Evolutionary conservation across 2,797 vertebrate genomes (phyloP).

Genomic region (Microchirus variegatus): DNA sequence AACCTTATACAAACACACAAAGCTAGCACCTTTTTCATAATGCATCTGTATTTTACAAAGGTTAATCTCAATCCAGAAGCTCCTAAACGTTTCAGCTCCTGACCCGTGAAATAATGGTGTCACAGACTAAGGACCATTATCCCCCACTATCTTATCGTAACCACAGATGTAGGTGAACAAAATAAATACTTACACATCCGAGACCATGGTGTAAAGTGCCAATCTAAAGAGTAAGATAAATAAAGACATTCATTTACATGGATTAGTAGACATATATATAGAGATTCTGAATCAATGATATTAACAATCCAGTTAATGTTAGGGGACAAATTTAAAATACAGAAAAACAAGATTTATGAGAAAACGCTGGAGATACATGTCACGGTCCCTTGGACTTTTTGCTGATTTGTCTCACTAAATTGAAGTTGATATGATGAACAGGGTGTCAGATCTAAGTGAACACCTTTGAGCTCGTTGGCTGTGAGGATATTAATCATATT

Average conservation of each 20-base stretch:
- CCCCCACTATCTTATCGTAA: too few relatives aligned
- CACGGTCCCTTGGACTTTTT: too few relatives aligned
- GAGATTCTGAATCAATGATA: not conserved
- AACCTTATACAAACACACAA: not conserved
- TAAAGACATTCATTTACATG: constrained; percentile 17
- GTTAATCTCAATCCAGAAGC: too few relatives aligned
- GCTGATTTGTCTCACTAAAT: too few relatives aligned
- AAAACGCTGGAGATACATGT: too few relatives aligned
- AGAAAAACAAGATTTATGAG: too few relatives aligned
- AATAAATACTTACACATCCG: constrained; percentile 91
- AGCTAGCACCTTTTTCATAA: not conserved
- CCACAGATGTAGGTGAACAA: not conserved
- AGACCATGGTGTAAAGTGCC: constrained; percentile 96
- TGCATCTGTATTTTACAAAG: too few relatives aligned
- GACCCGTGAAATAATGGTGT: too few relatives aligned
- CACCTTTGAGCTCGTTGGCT: constrained; percentile 15
- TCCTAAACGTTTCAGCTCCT: too few relatives aligned
- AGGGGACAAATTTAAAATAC: too few relatives aligned
- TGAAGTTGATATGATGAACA: too few relatives aligned
- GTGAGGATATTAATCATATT: constrained; percentile 13
- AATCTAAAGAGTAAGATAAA: constrained; percentile 80
- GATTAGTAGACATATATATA: not conserved
- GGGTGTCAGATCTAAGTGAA: too few relatives aligned
- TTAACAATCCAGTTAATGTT: not conserved
- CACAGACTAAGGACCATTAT: not conserved